Percentiles rank a stretch among this genome's conserved stretches.
Evolutionary conservation across 1,140 invertebrate genomes (phyloP).

Genomic region (Drosophila varians): DNA sequence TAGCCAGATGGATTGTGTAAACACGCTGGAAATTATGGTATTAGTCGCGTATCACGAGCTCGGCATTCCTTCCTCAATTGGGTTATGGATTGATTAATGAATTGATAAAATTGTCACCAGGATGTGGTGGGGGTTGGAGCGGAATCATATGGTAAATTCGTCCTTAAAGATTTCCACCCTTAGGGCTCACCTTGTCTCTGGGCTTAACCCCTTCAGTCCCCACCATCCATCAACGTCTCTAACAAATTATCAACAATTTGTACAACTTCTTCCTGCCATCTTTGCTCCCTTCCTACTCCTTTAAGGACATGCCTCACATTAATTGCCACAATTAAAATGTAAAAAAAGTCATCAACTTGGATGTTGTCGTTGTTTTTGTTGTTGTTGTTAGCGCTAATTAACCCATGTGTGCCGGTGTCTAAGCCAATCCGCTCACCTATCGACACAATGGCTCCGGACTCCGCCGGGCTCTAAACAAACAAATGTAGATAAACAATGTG

Average conservation of each 20-base stretch:
- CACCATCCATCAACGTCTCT: conserved; percentile 26
- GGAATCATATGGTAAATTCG: conserved; percentile 29
- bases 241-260: conserved; percentile 48
- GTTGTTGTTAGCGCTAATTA: conserved; percentile 60
- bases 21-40: conserved; percentile 78
- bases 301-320: conserved; percentile 28
- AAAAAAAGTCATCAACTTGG: conserved; percentile 63
- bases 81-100: conserved; percentile 54
- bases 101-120: conserved; percentile 43
- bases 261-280: conserved; percentile 24
- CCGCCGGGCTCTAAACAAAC: conserved; percentile 16
- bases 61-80: conserved; percentile 49
- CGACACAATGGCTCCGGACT: conserved; percentile 18
- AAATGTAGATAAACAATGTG: conserved; percentile 65
- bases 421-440: conserved; percentile 41
- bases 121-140: conserved; percentile 2
- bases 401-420: conserved; percentile 46
- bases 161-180: not conserved
- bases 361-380: not conserved
- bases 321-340: conserved; percentile 75
- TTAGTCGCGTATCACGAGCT: conserved; percentile 55
- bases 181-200: not conserved
- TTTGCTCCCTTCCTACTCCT: conserved; percentile 11
- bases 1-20: conserved; percentile 83
- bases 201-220: not conserved